Evolutionary conservation across 2,113 vertebrate species (phyloP), one percentile per base, ranked within the genome.

Genomic region (Prolemur simus): DNA sequence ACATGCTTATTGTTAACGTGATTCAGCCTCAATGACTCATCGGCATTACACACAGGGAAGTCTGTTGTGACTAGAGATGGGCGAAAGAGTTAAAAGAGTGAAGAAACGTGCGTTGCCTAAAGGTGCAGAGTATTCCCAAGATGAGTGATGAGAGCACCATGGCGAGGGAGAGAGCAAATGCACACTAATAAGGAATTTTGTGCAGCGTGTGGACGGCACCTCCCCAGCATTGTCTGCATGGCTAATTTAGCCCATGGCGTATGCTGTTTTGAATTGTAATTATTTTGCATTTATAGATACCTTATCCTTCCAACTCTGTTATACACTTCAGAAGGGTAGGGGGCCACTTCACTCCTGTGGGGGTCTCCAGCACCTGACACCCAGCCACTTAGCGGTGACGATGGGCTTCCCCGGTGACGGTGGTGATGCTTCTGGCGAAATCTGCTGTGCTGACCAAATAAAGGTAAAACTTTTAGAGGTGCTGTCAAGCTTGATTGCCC

Each of bases 401-500:
- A 11, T 1, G 0, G 0, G 18, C 54, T 68, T 86, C 20, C n/a
- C 20, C 34, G 25, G 54, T 45, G 82, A 80, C 2, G 5, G 34
- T 17, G 68, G 8, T 29, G 39, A 23, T 18, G 54, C 23, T 90
- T 49, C 85, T 25, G n/a, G 83, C 8, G 68, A 87, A 83, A n/a
- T 77, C 76, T 56, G n/a, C 34, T 18, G 1, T 4, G 60, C 63
- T 85, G 94, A 92, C 95, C 98, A 93, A 92, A 95, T 76, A 77
- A 94, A 97, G 96, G 95, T 96, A 93, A 92, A 93, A 95, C 77
- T 96, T 96, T 84, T 14, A 47, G 84, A 88, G 97, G 90, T 87
- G 47, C 92, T 89, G 95, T 97, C 89, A 95, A 85, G 97, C 96
- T 96, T 84, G 74, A 96, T 93, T 92, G 98, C 98, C 97, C 98